Conservation (phyloP, 2,888 invertebrate genomes). For the Galeruca laticollis region DNA sequence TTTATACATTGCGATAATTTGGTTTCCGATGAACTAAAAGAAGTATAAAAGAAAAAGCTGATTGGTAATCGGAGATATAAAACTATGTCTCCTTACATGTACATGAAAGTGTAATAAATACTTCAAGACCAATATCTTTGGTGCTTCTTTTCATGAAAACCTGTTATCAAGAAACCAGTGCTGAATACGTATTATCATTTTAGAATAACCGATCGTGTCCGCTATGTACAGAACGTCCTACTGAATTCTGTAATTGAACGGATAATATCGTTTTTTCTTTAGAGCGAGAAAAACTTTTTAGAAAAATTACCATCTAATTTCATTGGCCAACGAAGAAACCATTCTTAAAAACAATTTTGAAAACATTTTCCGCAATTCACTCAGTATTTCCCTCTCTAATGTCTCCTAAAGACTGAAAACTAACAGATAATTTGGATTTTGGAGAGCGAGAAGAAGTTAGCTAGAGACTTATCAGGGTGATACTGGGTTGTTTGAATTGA, state of each 20-base stretch:
- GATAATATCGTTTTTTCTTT: too few relatives aligned
- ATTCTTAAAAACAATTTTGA: too few relatives aligned
- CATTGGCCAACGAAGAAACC: too few relatives aligned
- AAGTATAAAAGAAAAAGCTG: slow-evolving; percentile 6
- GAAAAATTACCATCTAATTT: too few relatives aligned
- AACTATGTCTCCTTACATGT: slow-evolving; percentile 23
- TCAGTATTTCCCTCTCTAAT: too few relatives aligned
- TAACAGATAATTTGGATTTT: too few relatives aligned
- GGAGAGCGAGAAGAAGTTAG: too few relatives aligned
- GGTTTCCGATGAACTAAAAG: neutral
- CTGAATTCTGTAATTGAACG: neutral
- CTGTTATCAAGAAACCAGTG: slow-evolving; percentile 13
- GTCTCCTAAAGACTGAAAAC: too few relatives aligned
- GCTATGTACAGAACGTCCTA: neutral
- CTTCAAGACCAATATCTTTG: slow-evolving; percentile 20
- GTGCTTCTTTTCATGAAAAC: slow-evolving; percentile 15
- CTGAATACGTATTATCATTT: slow-evolving; percentile 14
- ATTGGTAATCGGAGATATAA: slow-evolving; percentile 7
- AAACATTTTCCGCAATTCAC: too few relatives aligned
- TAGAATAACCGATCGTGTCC: neutral
- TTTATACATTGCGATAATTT: neutral
- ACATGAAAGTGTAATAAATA: slow-evolving; percentile 19
- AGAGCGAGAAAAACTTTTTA: too few relatives aligned
- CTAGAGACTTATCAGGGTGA: too few relatives aligned
- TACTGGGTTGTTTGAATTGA: too few relatives aligned